Evolutionary conservation across 2,888 invertebrate genomes (phyloP), one percentile per base, ranked within the genome.

Genomic region (Eucera pruinosa): DNA sequence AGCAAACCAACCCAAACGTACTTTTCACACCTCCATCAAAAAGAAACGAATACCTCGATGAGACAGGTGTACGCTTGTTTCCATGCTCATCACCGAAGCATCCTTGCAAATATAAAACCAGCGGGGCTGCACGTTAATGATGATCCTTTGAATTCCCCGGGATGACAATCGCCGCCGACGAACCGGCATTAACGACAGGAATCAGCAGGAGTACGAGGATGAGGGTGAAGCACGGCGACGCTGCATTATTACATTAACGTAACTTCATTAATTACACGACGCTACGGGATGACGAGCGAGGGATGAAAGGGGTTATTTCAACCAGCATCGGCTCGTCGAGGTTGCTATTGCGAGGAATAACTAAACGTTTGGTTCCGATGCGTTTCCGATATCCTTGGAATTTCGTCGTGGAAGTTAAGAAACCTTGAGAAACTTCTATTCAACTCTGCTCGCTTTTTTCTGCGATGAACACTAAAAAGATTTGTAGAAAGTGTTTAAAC

Each of bases 241-340:
- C 58, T 62, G 76, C 60, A 76, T 85, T 86, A 87, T 85, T 76
- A 77, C 86, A 78, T 87, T 80, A 83, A 64, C 76, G 81, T 82
- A 79, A 84, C 83, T 78, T 81, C 80, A 72, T 87, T 84, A 86
- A 81, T 86, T 83, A 85, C 80, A 60, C 64, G 48, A 68, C 65
- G 65, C 58, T 47, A 36, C 47, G 62, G 47, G 39, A 39, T 36
- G 7, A 30, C n/a, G 48, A 47, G 4, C 23, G 45, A n/a, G 47
- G 30, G 54, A 39, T n/a, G 55, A 43, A 41, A 62, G 27, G 74
- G 76, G 55, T 48, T 68, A 43, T 68, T 68, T 47, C 66, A 52
- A 30, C 61, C 45, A 18, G 15, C 27, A 61, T 58, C 64, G 47
- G 41, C 68, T 66, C 41, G 67, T 64, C 39, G 43, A 54, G 27